These are phyloP conservation scores for Drosophila rellima DNA, from an alignment of 2,888 invertebrate species.

Conservation along the genomic window DNA sequence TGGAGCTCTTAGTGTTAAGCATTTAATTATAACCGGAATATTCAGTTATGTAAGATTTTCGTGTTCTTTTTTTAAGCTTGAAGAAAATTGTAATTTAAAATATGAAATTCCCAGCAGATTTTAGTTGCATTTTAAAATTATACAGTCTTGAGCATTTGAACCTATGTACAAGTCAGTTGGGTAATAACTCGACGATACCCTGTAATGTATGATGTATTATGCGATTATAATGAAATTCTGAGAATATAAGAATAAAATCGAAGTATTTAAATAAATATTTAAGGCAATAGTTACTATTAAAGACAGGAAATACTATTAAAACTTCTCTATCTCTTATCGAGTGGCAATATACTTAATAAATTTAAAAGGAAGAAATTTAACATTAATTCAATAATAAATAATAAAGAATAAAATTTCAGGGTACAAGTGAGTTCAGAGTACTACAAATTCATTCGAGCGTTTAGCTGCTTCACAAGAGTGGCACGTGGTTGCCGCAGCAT, in stretches of 20 bases:
- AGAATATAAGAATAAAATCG: too few relatives aligned
- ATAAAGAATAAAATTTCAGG: too few relatives aligned
- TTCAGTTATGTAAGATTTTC: background rate
- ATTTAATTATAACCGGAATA: conserved; percentile 3
- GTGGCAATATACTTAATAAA: too few relatives aligned
- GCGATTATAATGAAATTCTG: too few relatives aligned
- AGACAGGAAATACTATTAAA: too few relatives aligned
- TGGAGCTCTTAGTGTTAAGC: conserved; percentile 5
- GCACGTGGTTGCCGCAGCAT: conserved; percentile 48
- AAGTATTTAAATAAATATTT: too few relatives aligned
- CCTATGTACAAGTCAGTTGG: background rate
- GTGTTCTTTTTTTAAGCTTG: background rate
- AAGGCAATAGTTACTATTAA: too few relatives aligned
- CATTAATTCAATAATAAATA: too few relatives aligned
- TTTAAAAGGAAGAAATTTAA: too few relatives aligned
- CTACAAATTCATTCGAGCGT: conserved; percentile 7
- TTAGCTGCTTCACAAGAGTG: conserved; percentile 21
- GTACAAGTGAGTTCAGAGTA: too few relatives aligned
- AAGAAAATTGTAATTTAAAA: conserved; percentile 5
- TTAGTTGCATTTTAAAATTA: background rate
- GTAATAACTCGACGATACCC: background rate
- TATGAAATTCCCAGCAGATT: conserved; percentile 1
- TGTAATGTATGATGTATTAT: background rate
- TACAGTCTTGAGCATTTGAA: background rate
- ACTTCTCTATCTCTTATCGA: too few relatives aligned